A percentile compares a stretch with the other conserved stretches of the same genome.
These are phyloP conservation scores for Petrophora chlorosata DNA, from an alignment of 2,888 invertebrate species.

Conservation along the genomic window DNA sequence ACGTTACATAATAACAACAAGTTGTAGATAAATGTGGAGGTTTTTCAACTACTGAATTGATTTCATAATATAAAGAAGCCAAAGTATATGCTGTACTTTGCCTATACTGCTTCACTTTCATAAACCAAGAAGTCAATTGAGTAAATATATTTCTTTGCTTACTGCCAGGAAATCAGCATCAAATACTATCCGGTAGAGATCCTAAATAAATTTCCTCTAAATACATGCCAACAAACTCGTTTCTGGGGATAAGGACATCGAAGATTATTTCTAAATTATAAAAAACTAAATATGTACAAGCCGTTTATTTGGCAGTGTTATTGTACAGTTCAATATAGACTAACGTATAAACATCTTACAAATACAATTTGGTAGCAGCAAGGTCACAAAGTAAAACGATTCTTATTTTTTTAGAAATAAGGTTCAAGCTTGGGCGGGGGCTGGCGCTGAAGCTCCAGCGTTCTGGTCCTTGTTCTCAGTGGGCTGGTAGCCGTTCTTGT, in stretches of 20 bases:
- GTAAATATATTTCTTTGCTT: too few species aligned
- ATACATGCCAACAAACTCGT: too few species aligned
- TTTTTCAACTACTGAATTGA: conserved; percentile 34
- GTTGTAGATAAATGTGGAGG: too few species aligned
- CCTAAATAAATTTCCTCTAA: too few species aligned
- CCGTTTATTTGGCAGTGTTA: conserved; percentile 48
- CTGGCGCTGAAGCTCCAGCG: neutral
- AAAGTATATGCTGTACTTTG: too few species aligned
- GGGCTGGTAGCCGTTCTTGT: conserved; percentile 85
- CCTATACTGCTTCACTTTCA: too few species aligned
- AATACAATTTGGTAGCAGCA: conserved; percentile 48
- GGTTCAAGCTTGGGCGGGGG: conserved; percentile 29
- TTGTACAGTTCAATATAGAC: conserved; percentile 34
- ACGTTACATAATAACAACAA: too few species aligned
- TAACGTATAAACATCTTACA: conserved; percentile 38
- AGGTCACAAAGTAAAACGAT: conserved; percentile 19
- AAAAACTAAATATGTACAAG: conserved; percentile 26
- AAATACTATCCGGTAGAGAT: too few species aligned
- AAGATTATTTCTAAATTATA: conserved; percentile 15
- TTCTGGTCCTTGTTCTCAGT: conserved; percentile 56
- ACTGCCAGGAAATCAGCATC: too few species aligned
- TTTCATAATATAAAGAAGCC: conserved; percentile 10
- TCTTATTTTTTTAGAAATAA: neutral
- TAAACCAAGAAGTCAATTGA: too few species aligned
- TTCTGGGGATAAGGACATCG: too few species aligned